Conservation (phyloP, 2,888 invertebrate species). For the Drosophila multiciliata region DNA sequence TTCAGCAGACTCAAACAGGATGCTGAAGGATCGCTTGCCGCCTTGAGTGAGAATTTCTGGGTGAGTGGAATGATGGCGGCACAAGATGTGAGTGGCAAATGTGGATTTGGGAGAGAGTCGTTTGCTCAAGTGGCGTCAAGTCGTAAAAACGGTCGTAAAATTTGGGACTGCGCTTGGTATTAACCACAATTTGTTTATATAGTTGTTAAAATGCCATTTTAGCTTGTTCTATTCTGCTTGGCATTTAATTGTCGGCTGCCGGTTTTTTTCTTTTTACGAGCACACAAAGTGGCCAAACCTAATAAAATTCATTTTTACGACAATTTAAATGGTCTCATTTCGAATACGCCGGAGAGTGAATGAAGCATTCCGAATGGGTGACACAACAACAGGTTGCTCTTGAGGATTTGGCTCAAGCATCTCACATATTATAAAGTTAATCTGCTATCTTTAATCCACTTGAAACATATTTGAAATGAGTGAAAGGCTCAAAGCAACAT, state of each 20-base stretch:
- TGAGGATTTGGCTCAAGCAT: conserved; percentile 17
- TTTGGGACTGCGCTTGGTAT: conserved; percentile 53
- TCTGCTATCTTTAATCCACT: neutral
- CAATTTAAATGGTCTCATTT: conserved; percentile 77
- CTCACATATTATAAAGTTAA: conserved; percentile 17
- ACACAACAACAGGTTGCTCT: conserved; percentile 46
- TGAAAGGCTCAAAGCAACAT: neutral
- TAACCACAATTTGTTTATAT: conserved; percentile 82
- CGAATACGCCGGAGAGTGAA: conserved; percentile 15
- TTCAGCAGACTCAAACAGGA: conserved; percentile 47
- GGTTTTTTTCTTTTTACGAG: conserved; percentile 76
- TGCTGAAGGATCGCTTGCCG: conserved; percentile 52
- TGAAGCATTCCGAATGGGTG: conserved; percentile 4
- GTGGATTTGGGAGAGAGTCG: conserved; percentile 30
- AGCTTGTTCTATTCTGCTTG: conserved; percentile 71
- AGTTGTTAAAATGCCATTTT: conserved; percentile 79
- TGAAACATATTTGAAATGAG: neutral
- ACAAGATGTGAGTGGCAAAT: conserved; percentile 14
- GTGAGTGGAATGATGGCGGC: neutral
- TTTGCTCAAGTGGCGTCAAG: conserved; percentile 82
- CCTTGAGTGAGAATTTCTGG: conserved; percentile 57
- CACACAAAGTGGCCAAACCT: conserved; percentile 65
- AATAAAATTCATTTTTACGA: conserved; percentile 81
- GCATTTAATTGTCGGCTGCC: conserved; percentile 76
- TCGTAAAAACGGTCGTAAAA: conserved; percentile 84